These are phyloP conservation scores for Manduca sexta DNA, from an alignment of 1,140 invertebrate species.

Conservation along the genomic window DNA sequence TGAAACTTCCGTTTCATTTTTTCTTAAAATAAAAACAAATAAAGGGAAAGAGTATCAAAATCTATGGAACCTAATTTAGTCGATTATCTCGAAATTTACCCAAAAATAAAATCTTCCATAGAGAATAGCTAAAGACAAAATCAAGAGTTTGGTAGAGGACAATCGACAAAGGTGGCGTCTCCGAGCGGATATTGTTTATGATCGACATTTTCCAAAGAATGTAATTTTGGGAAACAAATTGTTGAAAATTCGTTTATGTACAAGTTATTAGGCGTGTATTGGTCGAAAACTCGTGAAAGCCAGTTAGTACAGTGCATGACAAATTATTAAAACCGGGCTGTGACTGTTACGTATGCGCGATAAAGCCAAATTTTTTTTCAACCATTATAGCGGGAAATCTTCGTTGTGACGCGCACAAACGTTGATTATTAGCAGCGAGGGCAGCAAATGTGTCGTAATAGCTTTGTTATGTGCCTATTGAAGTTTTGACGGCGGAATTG, in stretches of 20 bases:
- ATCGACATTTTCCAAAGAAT: conserved; percentile 58
- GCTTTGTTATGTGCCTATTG: conserved; percentile 59
- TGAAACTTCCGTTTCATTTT: too few species aligned
- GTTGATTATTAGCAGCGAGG: conserved; percentile 44
- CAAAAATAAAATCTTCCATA: too few species aligned
- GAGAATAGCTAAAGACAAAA: too few species aligned
- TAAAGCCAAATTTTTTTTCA: conserved; percentile 39
- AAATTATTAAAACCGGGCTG: conserved; percentile 7
- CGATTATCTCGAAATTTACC: too few species aligned
- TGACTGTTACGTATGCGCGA: conserved; percentile 18
- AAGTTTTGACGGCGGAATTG: conserved; percentile 50
- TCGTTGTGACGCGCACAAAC: conserved; percentile 62
- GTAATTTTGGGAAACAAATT: conserved; percentile 28
- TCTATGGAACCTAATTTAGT: too few species aligned
- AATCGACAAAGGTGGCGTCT: conserved; percentile 61
- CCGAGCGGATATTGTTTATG: conserved; percentile 65
- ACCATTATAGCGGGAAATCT: conserved; percentile 68
- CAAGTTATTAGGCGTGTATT: background rate
- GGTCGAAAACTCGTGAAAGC: background rate
- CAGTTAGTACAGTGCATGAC: background rate
- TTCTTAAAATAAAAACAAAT: too few species aligned
- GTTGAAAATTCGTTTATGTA: conserved; percentile 3
- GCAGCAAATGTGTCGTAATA: conserved; percentile 46
- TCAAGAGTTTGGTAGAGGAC: too few species aligned
- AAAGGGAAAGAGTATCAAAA: too few species aligned